Base-by-base conservation (phyloP, 2,888 invertebrate species). In the Alcis repandata region DNA sequence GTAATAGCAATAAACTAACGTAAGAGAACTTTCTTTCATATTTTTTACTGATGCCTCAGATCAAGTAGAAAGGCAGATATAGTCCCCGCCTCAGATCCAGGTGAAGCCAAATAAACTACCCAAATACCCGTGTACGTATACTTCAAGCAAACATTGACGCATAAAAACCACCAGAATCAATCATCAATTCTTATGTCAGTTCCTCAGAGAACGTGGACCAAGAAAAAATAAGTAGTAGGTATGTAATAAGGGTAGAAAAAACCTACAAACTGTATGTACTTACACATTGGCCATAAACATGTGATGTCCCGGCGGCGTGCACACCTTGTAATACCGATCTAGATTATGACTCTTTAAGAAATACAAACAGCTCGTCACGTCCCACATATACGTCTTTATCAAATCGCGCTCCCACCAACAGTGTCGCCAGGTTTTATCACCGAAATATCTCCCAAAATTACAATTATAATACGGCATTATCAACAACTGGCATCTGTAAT, bases 301-400 rank as follows among this genome's bases (percentile, higher is more conserved):
- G 59, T 95, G 95, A 79, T 95, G 95, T 61, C 95, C 95, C 0
- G 95, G 95, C 73, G 94, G 91, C 27, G 95, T 92, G 72, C 94
- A 94, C n/a, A 95, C 88, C 85, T 95, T 95, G 75, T 94, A 95
- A 76, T 94, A 92, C 3, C 95, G 89, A 45, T 95, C 95, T 74
- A 95, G 84, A 64, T 93, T 94, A 74, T 94, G 94, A 71, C 92
- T 91, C 79, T 95, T 95, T 74, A 96, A 80, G 73, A 96, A 94
- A 61, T 94, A 95, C 76, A 95, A 84, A 32, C 95, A 95, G 61
- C 95, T 95, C 63, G 94, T 95, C 11, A 95, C 94, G 84, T 95
- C 95, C 88, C 94, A 95, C 84, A 95, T 95, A 78, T 95, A 95
- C 32, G 73, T 78, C 68, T 95, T 93, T 59, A 94, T 89, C 38